Conservation (phyloP, 2,113 vertebrate genomes). For the Micromys minutus region DNA sequence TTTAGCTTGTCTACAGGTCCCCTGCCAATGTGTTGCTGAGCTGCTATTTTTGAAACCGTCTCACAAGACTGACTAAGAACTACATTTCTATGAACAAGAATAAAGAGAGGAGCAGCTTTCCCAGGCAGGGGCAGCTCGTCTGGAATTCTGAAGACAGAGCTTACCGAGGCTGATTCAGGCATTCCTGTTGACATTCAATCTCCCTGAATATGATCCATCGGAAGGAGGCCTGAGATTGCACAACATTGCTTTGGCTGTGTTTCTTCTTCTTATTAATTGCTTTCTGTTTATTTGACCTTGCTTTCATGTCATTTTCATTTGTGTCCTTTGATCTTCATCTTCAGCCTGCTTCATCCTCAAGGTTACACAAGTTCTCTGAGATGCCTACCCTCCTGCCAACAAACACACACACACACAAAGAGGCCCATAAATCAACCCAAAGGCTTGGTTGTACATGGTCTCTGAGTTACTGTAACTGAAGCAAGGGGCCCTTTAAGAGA, state of each 20-base stretch:
- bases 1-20: constrained; percentile 59
- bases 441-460: constrained; percentile 70
- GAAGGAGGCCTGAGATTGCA: neutral
- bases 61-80: constrained; percentile 70
- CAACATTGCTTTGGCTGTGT: neutral
- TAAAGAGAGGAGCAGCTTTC: constrained; percentile 32
- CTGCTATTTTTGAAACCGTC: constrained; percentile 70
- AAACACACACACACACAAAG: constrained; percentile 45
- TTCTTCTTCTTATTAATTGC: neutral
- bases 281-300: constrained; percentile 47
- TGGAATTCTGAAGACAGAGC: neutral
- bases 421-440: constrained; percentile 64
- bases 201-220: neutral
- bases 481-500: neutral
- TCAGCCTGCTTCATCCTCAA: constrained; percentile 37
- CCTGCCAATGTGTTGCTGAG: constrained; percentile 54
- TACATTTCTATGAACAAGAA: constrained; percentile 40
- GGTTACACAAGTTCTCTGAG: neutral
- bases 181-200: neutral
- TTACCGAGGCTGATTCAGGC: neutral
- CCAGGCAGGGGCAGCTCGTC: neutral
- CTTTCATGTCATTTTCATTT: neutral
- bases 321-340: constrained; percentile 61
- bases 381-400: constrained; percentile 47
- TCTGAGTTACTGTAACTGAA: neutral